Evolutionary conservation across 2,888 invertebrate species (phyloP), one percentile per base, ranked within the genome.

Genomic region (Altica lythri): DNA sequence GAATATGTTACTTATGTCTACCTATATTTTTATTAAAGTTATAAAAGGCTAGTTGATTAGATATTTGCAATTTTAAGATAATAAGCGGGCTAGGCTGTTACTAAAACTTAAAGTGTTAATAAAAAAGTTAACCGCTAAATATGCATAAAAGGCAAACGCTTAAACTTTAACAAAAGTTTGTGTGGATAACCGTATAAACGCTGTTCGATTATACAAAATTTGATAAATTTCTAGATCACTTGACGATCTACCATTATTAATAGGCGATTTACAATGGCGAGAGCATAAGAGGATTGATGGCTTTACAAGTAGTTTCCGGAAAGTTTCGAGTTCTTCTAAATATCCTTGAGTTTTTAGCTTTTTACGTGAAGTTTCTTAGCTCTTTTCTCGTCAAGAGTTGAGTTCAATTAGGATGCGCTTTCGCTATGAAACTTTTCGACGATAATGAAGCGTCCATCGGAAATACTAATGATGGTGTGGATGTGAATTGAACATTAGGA

Each of bases 221-320:
- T 38, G 38, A 38, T 38, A 38, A 38, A 38, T 38, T 18, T 17
- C 38, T 1, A 4, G 1, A 38, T 1, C 10, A 30, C 2, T 30
- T 30, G 30, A 30, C 30, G 35, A 4, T 9, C 29, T 29, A n/a
- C 40, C 17, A 18, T 40, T 40, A 40, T 40, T 40, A 40, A 40
- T 40, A 40, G 40, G 4, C 40, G 14, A 40, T 22, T 22, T 19
- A 40, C 40, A 47, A 29, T 25, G 38, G 18, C 38, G 13, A 38
- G 10, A 30, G 16, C 45, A 52, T 52, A 46, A 52, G 32, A 52
- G 46, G 46, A 46, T 46, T 53, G 46, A 53, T 53, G 34, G 46
- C 40, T 46, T 42, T 22, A 34, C n/a, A 10, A 42, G 46, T 40
- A 53, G 46, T 47, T 53, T 53, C 18, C 16, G 12, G 8, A 29